Percentiles rank a stretch among this genome's conserved stretches.
Evolutionary conservation across 2,888 invertebrate species (phyloP).

Genomic region (Agrotis ipsilon): DNA sequence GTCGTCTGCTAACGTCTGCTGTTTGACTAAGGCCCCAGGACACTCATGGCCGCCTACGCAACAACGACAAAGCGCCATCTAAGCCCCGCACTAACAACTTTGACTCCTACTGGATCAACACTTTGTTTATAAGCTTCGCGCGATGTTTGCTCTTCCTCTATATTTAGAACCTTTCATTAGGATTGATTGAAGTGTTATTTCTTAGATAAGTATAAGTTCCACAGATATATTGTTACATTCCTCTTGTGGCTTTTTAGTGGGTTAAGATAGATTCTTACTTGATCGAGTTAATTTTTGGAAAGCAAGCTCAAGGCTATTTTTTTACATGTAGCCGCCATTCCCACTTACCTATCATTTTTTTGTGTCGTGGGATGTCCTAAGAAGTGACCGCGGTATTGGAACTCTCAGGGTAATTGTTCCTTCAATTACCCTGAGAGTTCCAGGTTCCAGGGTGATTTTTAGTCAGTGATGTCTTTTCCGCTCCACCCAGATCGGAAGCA

Average conservation of each 20-base stretch:
- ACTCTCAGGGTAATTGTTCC: no score
- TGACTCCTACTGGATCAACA: constrained; percentile 60
- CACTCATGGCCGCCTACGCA: background rate
- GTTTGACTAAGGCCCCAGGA: no score
- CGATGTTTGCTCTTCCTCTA: constrained; percentile 47
- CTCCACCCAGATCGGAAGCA: no score
- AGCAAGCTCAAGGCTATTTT: background rate
- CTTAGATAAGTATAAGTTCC: constrained; percentile 25
- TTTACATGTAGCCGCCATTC: no score
- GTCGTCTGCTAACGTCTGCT: no score
- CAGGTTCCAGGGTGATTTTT: no score
- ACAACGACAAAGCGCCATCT: constrained; percentile 30
- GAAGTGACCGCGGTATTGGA: no score
- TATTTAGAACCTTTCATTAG: constrained; percentile 59
- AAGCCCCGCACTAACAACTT: constrained; percentile 50
- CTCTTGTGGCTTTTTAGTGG: background rate
- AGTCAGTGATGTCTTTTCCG: no score
- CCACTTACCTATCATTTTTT: no score
- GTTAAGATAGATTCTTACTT: background rate
- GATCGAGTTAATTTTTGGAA: background rate
- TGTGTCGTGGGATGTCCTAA: no score
- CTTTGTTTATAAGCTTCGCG: constrained; percentile 55
- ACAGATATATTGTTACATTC: background rate
- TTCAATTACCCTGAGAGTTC: no score
- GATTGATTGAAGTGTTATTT: constrained; percentile 50